Evolutionary conservation across 2,888 invertebrate species (phyloP), one percentile per base, ranked within the genome.

Genomic region (Harmothoe impar): DNA sequence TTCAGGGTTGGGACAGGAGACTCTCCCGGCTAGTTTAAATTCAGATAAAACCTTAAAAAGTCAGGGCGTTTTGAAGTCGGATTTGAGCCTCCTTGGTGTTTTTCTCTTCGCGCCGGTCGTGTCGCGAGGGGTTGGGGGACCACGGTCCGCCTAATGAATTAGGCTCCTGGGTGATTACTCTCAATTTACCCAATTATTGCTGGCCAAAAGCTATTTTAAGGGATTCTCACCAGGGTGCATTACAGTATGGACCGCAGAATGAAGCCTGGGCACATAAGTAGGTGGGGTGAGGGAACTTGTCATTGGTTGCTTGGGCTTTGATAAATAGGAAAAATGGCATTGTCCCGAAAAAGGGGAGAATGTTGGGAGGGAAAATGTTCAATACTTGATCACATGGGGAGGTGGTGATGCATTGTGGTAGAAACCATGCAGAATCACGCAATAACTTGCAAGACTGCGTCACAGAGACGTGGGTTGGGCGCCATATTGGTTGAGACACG

Each of bases 131-230:
- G 72, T 29, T 25, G 72, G 31, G 23, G 15, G 29, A 72, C n/a
- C 29, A 17, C 25, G 29, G 72, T 72, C 29, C 17, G 31, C 25
- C 15, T 81, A 81, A 81, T 81, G 81, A 81, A 43, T 81, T 72
- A 72, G 29, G 29, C 72, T 72, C 72, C 29, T 29, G 72, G 72
- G 72, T 72, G 81, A 81, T 81, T 81, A 81, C 81, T 81, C 81
- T 81, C 81, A 81, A 81, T 81, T 81, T 81, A 81, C 33, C 81
- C 81, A 81, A 81, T 81, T 81, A 81, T 23, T 81, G 23, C 29
- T 25, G 72, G 29, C 72, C 72, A 72, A 29, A 25, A 72, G 72
- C 25, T 72, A 72, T 72, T 29, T 29, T 7, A 72, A 72, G 62
- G 62, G 12, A n/a, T n/a, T 62, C 20, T 15, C 20, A 62, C 62